Percentiles rank a stretch among this genome's conserved stretches.
These are phyloP conservation scores for Nesospiza acunhae DNA, from an alignment of 2,113 vertebrate genomes.

Conservation along the genomic window DNA sequence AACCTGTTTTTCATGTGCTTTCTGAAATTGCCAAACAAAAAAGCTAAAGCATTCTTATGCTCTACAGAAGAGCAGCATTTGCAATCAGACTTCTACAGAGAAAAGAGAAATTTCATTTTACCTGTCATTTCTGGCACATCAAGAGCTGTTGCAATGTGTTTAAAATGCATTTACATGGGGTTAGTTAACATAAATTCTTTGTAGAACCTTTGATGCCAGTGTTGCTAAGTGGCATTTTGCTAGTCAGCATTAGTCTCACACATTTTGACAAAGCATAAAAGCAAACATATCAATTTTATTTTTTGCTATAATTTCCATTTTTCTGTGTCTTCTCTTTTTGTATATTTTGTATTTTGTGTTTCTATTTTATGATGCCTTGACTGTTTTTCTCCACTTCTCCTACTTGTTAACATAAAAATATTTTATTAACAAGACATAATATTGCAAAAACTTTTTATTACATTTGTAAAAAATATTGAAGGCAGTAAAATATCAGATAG, in stretches of 20 bases:
- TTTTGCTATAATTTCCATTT: background rate
- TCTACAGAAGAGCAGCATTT: background rate
- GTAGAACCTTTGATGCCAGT: background rate
- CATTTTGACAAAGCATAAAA: background rate
- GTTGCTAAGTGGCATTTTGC: background rate
- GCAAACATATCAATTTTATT: background rate
- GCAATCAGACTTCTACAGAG: background rate
- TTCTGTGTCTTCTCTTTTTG: background rate
- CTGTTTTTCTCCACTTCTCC: background rate
- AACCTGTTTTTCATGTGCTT: background rate
- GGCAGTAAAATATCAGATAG: background rate
- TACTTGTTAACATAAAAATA: background rate
- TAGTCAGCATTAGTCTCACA: background rate
- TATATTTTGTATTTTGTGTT: background rate
- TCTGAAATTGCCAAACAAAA: background rate
- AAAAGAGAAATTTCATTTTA: background rate
- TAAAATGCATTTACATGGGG: background rate
- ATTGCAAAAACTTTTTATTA: background rate
- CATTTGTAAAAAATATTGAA: background rate
- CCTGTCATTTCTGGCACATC: background rate
- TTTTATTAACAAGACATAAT: background rate
- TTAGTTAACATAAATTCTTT: background rate
- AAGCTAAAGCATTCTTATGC: background rate
- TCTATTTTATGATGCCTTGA: background rate
- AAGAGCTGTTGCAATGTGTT: background rate